Evolutionary conservation across 2,113 vertebrate species (phyloP).

Genomic region (Bagarius yarrelli): DNA sequence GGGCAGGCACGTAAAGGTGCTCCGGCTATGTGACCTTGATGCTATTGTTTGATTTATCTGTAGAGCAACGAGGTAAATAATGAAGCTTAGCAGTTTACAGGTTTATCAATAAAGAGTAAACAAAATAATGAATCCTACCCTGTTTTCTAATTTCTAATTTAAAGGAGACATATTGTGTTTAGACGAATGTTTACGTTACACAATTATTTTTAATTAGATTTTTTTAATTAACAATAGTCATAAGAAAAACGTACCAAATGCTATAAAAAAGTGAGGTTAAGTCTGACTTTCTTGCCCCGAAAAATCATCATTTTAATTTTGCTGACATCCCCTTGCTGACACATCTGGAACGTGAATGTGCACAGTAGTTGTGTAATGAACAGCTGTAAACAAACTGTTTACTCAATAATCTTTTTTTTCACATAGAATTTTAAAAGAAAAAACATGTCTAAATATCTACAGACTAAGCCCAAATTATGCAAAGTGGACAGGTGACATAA

Average conservation of each 20-base stretch:
- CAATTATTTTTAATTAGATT: too few species aligned
- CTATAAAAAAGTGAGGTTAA: not conserved
- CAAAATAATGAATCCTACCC: not conserved
- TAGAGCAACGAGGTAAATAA: slow-evolving; percentile 1
- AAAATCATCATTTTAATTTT: not conserved
- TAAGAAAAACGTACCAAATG: not conserved
- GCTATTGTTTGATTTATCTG: slow-evolving; percentile 3
- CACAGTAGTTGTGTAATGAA: not conserved
- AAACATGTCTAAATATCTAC: not conserved
- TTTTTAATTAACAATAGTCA: too few species aligned
- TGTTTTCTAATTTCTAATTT: not conserved
- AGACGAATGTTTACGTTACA: too few species aligned
- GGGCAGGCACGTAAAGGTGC: not conserved
- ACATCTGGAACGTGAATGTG: not conserved
- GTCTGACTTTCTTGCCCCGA: not conserved
- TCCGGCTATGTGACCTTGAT: slow-evolving; percentile 4
- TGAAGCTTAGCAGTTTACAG: not conserved
- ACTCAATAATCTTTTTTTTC: not conserved
- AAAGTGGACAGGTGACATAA: not conserved
- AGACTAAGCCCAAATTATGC: not conserved
- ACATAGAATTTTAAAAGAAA: not conserved
- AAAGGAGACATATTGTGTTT: too few species aligned
- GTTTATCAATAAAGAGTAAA: slow-evolving; percentile 8
- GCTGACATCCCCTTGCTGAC: not conserved
- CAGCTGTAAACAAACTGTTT: not conserved